phyloP scores from a whole-genome alignment of 2,797 vertebrate species.

The Mallotus villosus region DNA sequence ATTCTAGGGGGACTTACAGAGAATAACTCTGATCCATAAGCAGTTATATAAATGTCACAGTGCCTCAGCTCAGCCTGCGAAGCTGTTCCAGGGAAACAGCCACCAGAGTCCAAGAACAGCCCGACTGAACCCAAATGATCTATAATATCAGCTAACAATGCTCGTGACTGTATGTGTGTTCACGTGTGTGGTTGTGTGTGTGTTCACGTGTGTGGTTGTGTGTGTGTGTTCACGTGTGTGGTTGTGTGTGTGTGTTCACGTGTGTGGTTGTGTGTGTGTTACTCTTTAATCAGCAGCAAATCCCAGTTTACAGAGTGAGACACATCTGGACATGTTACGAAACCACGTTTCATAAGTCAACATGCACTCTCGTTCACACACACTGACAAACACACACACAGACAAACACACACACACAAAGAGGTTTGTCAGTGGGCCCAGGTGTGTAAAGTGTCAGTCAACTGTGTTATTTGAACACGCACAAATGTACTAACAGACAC shows the following conservation, averaged over 20 bases:
- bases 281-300: slow-evolving; percentile 61
- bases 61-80: slow-evolving; percentile 54
- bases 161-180: slow-evolving; percentile 13
- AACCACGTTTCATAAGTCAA: slow-evolving; percentile 58
- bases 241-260: slow-evolving; percentile 4
- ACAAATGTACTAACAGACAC: slow-evolving; percentile 26
- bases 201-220: background rate
- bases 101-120: slow-evolving; percentile 32
- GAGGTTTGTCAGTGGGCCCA: slow-evolving; percentile 42
- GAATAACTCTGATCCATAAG: slow-evolving; percentile 37
- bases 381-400: slow-evolving; percentile 22
- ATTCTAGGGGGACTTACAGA: slow-evolving; percentile 57
- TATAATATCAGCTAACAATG: slow-evolving; percentile 2
- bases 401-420: slow-evolving; percentile 13
- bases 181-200: background rate
- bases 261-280: slow-evolving; percentile 24
- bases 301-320: slow-evolving; percentile 51
- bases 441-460: slow-evolving; percentile 54
- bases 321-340: slow-evolving; percentile 71
- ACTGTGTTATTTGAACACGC: slow-evolving; percentile 56
- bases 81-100: no score
- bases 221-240: background rate
- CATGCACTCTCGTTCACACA: slow-evolving; percentile 27
- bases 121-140: slow-evolving; percentile 46
- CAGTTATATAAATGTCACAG: slow-evolving; percentile 38